phyloP scores from a whole-genome alignment of 1,140 invertebrate genomes.

The Sminthurinus signatus region DNA sequence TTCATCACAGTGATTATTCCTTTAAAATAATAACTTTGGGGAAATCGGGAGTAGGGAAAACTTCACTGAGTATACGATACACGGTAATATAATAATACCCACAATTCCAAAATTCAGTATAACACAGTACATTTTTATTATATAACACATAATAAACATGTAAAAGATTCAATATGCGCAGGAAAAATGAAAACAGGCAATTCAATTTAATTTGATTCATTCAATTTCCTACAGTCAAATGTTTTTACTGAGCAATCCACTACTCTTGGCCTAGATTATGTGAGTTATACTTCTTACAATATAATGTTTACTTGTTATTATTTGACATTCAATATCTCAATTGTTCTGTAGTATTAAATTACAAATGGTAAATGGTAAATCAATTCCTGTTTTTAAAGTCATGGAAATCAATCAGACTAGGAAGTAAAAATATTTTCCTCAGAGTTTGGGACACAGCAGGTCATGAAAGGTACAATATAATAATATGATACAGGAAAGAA shows the following conservation, averaged over 20 bases:
- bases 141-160: background rate
- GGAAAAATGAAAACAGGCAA: too few relatives aligned
- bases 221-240: too few relatives aligned
- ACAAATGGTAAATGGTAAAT: background rate
- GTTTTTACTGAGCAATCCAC: background rate
- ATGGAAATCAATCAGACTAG: background rate
- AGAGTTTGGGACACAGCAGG: too few relatives aligned
- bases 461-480: too few relatives aligned
- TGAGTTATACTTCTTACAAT: too few relatives aligned
- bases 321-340: background rate
- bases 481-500: too few relatives aligned
- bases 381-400: background rate
- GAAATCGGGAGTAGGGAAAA: background rate
- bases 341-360: background rate
- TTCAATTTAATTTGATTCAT: too few relatives aligned
- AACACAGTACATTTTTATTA: background rate
- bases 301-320: too few relatives aligned
- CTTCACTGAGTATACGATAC: background rate
- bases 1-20: background rate
- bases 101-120: background rate
- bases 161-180: too few relatives aligned
- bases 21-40: conserved; percentile 7
- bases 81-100: background rate
- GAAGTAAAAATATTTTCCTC: background rate
- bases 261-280: background rate